Conservation (phyloP, 2,888 invertebrate genomes). For the Oligia strigilis region DNA sequence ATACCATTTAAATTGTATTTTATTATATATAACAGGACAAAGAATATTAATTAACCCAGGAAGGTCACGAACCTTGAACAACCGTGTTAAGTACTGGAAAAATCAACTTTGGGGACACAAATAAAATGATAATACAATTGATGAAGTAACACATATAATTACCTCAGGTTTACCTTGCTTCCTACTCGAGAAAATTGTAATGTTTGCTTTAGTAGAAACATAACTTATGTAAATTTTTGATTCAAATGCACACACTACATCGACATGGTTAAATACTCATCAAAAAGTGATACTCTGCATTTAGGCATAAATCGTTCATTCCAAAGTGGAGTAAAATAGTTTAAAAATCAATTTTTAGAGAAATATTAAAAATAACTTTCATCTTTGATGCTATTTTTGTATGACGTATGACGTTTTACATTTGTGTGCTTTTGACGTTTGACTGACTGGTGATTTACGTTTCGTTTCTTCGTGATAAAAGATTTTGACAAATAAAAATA, state of each 20-base stretch:
- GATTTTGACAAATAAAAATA: no score
- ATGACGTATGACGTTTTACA: slow-evolving; percentile 75
- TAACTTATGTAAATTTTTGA: slow-evolving; percentile 84
- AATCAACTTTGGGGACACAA: slow-evolving; percentile 47
- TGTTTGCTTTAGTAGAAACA: slow-evolving; percentile 87
- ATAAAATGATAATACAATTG: slow-evolving; percentile 55
- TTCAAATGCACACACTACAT: slow-evolving; percentile 72
- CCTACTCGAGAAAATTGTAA: slow-evolving; percentile 83
- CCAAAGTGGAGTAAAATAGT: slow-evolving; percentile 68
- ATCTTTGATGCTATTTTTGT: slow-evolving; percentile 87
- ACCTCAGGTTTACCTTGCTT: slow-evolving; percentile 85
- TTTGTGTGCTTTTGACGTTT: slow-evolving; percentile 65
- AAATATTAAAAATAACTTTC: slow-evolving; percentile 89
- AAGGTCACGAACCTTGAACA: slow-evolving; percentile 82
- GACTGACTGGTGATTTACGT: slow-evolving; percentile 51
- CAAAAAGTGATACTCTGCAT: slow-evolving; percentile 69
- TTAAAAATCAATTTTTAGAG: slow-evolving; percentile 74
- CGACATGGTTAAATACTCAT: slow-evolving; percentile 73
- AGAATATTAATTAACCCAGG: slow-evolving; percentile 74
- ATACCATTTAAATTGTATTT: slow-evolving; percentile 42
- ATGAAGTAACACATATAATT: slow-evolving; percentile 70
- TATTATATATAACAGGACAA: slow-evolving; percentile 65
- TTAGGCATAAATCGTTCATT: slow-evolving; percentile 74
- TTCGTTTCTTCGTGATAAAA: slow-evolving; percentile 42
- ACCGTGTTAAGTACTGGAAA: slow-evolving; percentile 62